A percentile compares a stretch with the other conserved stretches of the same genome.
phyloP scores from a whole-genome alignment of 2,888 invertebrate genomes.

The Tolmerus cingulatus region DNA sequence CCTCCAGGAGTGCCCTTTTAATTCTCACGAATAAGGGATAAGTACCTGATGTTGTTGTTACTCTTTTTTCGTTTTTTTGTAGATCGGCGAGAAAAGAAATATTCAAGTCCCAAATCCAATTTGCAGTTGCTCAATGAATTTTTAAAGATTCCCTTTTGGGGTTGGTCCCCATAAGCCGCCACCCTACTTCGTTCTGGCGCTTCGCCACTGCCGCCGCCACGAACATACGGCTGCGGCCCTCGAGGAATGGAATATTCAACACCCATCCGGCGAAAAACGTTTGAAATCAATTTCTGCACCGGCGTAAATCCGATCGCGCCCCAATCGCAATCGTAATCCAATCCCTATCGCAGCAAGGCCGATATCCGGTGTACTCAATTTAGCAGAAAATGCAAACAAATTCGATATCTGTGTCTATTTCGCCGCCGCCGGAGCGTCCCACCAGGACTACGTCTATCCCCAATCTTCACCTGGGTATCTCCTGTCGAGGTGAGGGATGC shows the following conservation, averaged over 20 bases:
- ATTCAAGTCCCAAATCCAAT: conserved; percentile 37
- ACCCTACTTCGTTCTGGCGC: background rate
- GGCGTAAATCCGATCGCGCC: background rate
- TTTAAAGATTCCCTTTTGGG: conserved; percentile 19
- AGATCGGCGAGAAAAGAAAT: background rate
- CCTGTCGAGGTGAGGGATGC: background rate
- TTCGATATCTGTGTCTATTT: background rate
- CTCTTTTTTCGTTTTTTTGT: background rate
- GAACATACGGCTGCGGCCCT: background rate
- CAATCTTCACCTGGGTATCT: background rate
- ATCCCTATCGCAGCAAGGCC: background rate
- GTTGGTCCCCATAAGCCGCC: background rate
- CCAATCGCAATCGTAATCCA: background rate
- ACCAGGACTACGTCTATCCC: background rate
- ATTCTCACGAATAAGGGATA: background rate
- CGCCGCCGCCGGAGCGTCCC: background rate
- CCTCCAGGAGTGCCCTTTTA: background rate
- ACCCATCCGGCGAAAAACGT: background rate
- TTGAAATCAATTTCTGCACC: background rate
- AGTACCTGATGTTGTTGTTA: background rate
- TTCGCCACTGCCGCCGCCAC: background rate
- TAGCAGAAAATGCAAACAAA: conserved; percentile 26
- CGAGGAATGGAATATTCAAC: background rate
- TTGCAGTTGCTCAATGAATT: conserved; percentile 17
- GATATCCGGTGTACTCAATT: conserved; percentile 8